Conservation (phyloP, 2,888 invertebrate genomes). For the Hypena proboscidalis region DNA sequence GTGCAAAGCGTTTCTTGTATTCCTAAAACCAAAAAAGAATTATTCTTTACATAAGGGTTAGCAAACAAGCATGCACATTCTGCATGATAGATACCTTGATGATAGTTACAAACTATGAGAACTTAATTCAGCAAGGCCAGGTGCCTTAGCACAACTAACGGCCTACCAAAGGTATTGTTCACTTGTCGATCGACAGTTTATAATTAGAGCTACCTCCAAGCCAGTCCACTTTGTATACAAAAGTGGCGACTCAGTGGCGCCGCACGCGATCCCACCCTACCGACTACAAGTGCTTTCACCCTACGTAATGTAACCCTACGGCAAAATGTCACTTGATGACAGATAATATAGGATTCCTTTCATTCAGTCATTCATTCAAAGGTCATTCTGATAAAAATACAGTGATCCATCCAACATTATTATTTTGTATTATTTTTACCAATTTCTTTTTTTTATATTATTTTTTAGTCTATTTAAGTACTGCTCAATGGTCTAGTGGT, state of each 20-base stretch:
- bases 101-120: not conserved
- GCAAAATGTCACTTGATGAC: conserved; percentile 43
- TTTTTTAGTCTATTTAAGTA: no score
- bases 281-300: conserved; percentile 44
- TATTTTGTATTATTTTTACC: no score
- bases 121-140: conserved; percentile 13
- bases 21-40: no score
- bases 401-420: no score
- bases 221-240: conserved; percentile 39
- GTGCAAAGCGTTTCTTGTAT: no score
- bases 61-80: no score
- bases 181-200: conserved; percentile 34
- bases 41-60: no score
- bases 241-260: conserved; percentile 54
- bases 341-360: conserved; percentile 37
- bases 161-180: conserved; percentile 26
- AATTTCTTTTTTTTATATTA: no score
- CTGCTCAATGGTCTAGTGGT: no score
- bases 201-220: conserved; percentile 42
- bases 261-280: conserved; percentile 58
- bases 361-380: conserved; percentile 41
- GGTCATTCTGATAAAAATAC: conserved; percentile 3
- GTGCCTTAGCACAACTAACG: conserved; percentile 26
- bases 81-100: no score
- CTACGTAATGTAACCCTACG: conserved; percentile 41